Evolutionary conservation across 2,113 vertebrate species (phyloP), one percentile per base, ranked within the genome.

Genomic region (Ranitomeya variabilis): DNA sequence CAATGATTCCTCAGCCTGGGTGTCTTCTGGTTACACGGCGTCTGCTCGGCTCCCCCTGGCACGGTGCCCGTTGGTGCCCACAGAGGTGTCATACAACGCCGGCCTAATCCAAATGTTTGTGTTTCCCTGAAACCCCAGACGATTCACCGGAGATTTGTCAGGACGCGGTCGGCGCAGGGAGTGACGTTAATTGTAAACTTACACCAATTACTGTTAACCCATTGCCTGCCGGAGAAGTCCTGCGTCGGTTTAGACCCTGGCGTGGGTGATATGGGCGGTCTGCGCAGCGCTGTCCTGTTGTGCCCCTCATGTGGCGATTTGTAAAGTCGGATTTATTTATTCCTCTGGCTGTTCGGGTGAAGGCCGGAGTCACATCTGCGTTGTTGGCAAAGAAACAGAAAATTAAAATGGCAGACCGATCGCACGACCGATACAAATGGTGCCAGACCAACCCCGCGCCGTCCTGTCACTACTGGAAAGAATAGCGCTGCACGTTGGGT

Each of bases 71-170:
- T 14, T 26, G 21, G 45, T 62, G 23, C 37, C 31, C 59, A 66
- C 37, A 54, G 21, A 54, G 18, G 51, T 51, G 45, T 69, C 14
- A 13, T 7, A 31, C 6, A 18, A 37, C 51, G 18, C 85, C 59
- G 31, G 21, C 57, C 59, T 64, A 26, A 79, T 78, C 31, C 59
- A 21, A 87, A 87, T 87, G 77, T 79, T 79, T 87, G 45, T 67
- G 26, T 66, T 69, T 31, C 12, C 18, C 60, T 55, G 45, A 80
- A 55, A 80, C 59, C 26, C 31, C 57, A 13, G 16, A n/a, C 26
- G 9, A 86, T 74, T 76, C 21, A 51, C 11, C 8, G 10, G 45
- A 59, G 69, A 69, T 51, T 52, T 8, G 60, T 83, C 37, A 7
- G 45, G 45, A 52, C n/a, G 59, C 13, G 19, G 81, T 76, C 9